phyloP scores from a whole-genome alignment of 35 echinoderm and acorn worm species.

The Acanthaster planci region DNA sequence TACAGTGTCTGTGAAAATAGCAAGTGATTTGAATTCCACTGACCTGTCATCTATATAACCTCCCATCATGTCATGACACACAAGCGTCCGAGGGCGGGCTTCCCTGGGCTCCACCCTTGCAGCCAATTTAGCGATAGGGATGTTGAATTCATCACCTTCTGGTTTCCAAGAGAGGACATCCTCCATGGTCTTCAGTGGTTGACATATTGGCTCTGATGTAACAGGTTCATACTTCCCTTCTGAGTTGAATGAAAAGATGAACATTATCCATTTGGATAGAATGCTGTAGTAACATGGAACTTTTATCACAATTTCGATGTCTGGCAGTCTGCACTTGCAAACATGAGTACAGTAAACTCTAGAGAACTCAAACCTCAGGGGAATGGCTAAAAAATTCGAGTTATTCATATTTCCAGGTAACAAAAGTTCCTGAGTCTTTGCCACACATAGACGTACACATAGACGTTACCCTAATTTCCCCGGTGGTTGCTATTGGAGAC shows the following conservation, averaged over 20 bases:
- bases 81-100: constrained; percentile 69
- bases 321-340: neutral
- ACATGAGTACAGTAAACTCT: neutral
- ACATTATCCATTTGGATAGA: neutral
- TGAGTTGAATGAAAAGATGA: neutral
- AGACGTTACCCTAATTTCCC: too few species aligned
- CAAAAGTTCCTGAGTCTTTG: too few species aligned
- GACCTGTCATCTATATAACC: constrained; percentile 93
- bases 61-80: constrained; percentile 98
- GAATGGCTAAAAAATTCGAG: neutral
- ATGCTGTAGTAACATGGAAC: neutral
- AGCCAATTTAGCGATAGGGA: constrained; percentile 56
- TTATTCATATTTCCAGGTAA: neutral
- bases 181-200: constrained; percentile 77
- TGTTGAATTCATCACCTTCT: constrained; percentile 76
- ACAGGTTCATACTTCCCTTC: constrained; percentile 71
- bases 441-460: too few species aligned
- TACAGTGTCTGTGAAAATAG: too few species aligned
- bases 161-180: constrained; percentile 84
- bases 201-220: constrained; percentile 86
- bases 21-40: neutral
- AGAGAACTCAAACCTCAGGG: neutral
- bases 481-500: too few species aligned
- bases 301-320: neutral
- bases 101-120: constrained; percentile 15